These are phyloP conservation scores for Bradypodion pumilum DNA, from an alignment of 2,797 vertebrate genomes.

Conservation along the genomic window DNA sequence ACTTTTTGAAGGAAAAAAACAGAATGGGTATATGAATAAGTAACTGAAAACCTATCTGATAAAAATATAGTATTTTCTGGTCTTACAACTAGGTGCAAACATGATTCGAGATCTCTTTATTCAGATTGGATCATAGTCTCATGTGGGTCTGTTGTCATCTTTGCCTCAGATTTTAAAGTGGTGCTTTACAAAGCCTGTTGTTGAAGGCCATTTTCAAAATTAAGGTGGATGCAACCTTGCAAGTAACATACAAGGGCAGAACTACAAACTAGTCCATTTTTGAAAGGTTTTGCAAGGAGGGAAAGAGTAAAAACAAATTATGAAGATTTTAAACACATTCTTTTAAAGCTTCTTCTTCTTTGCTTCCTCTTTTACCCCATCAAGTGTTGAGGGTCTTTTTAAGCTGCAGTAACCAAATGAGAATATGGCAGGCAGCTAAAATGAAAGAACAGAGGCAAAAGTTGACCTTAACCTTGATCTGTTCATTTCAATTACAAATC, in stretches of 20 bases:
- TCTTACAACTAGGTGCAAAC: too few relatives aligned
- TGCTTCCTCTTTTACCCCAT: too few relatives aligned
- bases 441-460: not conserved
- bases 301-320: not conserved
- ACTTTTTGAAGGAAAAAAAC: too few relatives aligned
- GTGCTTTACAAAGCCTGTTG: not conserved
- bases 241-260: not conserved
- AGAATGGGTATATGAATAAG: not conserved
- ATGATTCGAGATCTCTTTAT: too few relatives aligned
- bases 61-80: not conserved
- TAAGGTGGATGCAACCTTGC: not conserved
- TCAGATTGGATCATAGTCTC: not conserved
- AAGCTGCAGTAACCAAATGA: not conserved
- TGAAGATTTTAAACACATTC: not conserved
- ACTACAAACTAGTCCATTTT: not conserved
- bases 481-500: conserved; percentile 6
- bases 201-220: not conserved
- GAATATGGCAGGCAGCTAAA: not conserved
- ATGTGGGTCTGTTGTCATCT: not conserved
- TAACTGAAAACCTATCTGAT: not conserved
- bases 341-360: too few relatives aligned
- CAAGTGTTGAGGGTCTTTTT: too few relatives aligned
- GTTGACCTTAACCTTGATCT: not conserved
- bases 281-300: not conserved
- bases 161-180: not conserved